These are phyloP conservation scores for Muschampia plurimacula DNA, from an alignment of 2,888 invertebrate genomes.

Conservation along the genomic window DNA sequence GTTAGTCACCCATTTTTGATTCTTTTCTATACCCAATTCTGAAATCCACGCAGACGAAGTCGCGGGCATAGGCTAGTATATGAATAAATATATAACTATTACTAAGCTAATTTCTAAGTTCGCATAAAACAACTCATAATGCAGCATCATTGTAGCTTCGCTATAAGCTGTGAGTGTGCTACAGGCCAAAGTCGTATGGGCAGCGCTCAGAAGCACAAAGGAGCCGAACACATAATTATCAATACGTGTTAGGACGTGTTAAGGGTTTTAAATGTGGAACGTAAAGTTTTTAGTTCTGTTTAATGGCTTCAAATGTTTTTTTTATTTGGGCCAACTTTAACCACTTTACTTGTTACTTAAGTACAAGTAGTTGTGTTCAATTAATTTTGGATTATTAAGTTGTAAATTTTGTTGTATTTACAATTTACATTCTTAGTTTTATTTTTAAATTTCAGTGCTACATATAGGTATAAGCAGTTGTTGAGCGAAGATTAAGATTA, in stretches of 20 bases:
- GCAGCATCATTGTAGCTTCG: conserved; percentile 36
- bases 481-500: no score
- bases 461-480: no score
- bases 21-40: no score
- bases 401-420: conserved; percentile 23
- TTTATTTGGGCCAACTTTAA: conserved; percentile 1
- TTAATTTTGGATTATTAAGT: conserved; percentile 25
- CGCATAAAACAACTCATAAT: background rate
- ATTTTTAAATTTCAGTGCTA: no score
- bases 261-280: conserved; percentile 55
- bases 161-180: background rate
- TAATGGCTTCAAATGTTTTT: conserved; percentile 41
- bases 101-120: no score
- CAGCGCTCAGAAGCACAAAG: conserved; percentile 62
- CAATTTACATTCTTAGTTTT: no score
- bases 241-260: conserved; percentile 49
- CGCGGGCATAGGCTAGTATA: no score
- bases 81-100: no score
- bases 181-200: conserved; percentile 36
- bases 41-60: no score
- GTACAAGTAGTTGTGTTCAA: conserved; percentile 29
- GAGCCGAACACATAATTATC: conserved; percentile 58
- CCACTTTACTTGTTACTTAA: conserved; percentile 17
- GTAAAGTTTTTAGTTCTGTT: conserved; percentile 46
- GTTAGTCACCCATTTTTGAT: no score